Base-by-base conservation (phyloP, 1,140 invertebrate genomes). In the Plodia interpunctella region DNA sequence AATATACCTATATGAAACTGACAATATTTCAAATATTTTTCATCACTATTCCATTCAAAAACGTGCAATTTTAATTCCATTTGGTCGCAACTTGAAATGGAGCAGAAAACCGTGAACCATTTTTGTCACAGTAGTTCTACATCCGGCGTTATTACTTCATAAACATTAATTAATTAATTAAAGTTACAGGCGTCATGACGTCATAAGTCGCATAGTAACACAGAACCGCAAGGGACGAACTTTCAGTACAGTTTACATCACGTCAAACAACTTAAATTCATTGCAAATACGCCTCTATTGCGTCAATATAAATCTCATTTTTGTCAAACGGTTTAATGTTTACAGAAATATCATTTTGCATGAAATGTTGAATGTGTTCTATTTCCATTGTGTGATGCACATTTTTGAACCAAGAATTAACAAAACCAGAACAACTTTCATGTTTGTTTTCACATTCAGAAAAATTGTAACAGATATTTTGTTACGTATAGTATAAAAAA, bases 91-190 rank as follows among this genome's bases (percentile, higher is more conserved):
- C 21, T 25, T 2, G 6, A 35, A 35, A 11, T 13, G 32, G n/a
- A 35, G 32, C 8, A 35, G 4, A 35, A 35, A 62, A 62, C 49
- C 49, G 32, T 57, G 32, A 9, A 15, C 4, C 13, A 15, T 44
- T 44, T 44, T 17, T 44, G 38, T 15, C 38, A 44, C 10, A 15
- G 13, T 15, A 44, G 38, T 44, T n/a, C n/a, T 6, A 44, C 38
- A 44, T 15, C 0, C 2, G 13, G 4, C 15, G 8, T 5, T 44
- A 44, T 15, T 15, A 44, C 38, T 44, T 44, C 38, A 44, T 44
- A 17, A 44, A 44, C 38, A 44, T n/a, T 44, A 44, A 44, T 44
- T 44, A 44, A 44, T 44, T 44, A 44, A 44, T 44, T 44, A 44
- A 44, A 44, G 38, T 44, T n/a, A 44, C 38, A 44, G 38, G n/a